Evolutionary conservation across 2,113 vertebrate species (phyloP).

Genomic region (Meriones unguiculatus): DNA sequence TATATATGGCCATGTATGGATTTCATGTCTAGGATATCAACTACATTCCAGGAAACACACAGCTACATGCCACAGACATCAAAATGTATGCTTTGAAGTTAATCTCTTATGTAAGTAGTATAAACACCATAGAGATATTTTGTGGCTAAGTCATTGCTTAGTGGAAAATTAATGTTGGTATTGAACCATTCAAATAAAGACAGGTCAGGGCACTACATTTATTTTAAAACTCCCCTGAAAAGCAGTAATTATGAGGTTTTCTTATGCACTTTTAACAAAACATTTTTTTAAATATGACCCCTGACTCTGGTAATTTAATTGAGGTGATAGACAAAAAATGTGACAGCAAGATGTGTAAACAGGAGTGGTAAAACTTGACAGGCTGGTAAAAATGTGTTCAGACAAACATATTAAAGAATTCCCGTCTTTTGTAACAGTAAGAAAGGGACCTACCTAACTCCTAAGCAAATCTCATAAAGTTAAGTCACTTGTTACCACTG

Average conservation of each 20-base stretch:
- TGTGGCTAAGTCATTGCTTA: neutral
- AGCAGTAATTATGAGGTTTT: neutral
- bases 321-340: neutral
- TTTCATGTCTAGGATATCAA: constrained; percentile 37
- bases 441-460: neutral
- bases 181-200: constrained; percentile 22
- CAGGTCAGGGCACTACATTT: neutral
- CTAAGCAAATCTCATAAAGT: neutral
- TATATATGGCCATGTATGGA: neutral
- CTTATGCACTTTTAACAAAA: neutral
- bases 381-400: constrained; percentile 24
- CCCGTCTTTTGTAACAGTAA: neutral
- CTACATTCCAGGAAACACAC: neutral
- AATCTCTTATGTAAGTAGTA: neutral
- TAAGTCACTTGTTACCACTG: neutral
- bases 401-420: neutral
- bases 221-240: neutral
- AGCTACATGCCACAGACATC: neutral
- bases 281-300: constrained; percentile 26
- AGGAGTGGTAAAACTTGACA: constrained; percentile 1
- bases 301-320: neutral
- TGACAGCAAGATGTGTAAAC: neutral
- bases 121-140: neutral
- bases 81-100: constrained; percentile 21
- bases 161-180: neutral